Conservation (phyloP, 1,140 invertebrate species). For the Drosophila guanche region DNA sequence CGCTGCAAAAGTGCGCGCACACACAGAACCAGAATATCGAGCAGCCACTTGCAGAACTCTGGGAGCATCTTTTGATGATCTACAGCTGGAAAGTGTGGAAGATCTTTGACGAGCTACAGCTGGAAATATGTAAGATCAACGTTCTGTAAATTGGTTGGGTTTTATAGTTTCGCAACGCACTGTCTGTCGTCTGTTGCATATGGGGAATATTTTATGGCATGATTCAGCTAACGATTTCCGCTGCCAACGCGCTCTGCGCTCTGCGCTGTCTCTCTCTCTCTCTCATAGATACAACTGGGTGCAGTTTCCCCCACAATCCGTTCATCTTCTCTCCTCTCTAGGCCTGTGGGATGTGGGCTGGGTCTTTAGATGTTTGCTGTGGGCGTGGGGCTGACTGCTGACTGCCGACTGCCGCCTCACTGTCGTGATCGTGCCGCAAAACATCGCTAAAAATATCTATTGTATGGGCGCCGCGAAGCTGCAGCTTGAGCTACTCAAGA, state of each 20-base stretch:
- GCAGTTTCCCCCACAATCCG: constrained; percentile 50
- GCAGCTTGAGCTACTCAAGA: constrained; percentile 13
- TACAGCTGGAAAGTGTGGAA: neutral
- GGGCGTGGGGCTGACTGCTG: constrained; percentile 43
- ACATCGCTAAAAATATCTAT: constrained; percentile 66
- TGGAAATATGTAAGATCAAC: neutral
- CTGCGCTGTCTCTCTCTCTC: too few relatives aligned
- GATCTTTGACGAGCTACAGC: neutral
- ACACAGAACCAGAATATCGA: neutral
- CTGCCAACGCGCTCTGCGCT: constrained; percentile 53
- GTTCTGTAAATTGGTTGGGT: constrained; percentile 4
- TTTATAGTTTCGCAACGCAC: constrained; percentile 43
- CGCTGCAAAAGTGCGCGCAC: constrained; percentile 16
- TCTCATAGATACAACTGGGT: constrained; percentile 23
- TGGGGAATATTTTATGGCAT: constrained; percentile 53
- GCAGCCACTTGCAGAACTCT: too few relatives aligned
- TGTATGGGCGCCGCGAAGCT: constrained; percentile 31
- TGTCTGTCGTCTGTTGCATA: constrained; percentile 36
- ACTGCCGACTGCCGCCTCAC: constrained; percentile 33
- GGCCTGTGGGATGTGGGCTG: constrained; percentile 20
- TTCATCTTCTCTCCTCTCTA: constrained; percentile 28
- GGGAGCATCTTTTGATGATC: too few relatives aligned
- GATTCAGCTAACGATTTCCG: constrained; percentile 74
- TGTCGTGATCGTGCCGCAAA: constrained; percentile 64
- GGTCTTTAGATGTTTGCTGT: constrained; percentile 12